These are phyloP conservation scores for Apamea epomidion DNA, from an alignment of 2,888 invertebrate species.

Conservation along the genomic window DNA sequence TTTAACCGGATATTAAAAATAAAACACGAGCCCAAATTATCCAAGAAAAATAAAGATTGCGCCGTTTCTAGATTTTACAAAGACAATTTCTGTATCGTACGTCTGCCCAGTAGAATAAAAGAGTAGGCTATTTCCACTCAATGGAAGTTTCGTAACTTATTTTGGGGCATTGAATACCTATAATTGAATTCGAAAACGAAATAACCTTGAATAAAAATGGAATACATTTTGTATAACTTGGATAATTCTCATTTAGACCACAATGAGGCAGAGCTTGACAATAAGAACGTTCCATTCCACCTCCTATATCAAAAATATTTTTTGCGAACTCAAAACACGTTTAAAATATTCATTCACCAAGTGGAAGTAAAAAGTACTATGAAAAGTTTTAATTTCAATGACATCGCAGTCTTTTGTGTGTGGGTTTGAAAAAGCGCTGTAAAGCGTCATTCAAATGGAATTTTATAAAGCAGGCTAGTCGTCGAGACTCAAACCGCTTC, in stretches of 20 bases:
- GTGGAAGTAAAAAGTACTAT: constrained; percentile 24
- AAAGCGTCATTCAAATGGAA: constrained; percentile 50
- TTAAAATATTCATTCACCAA: constrained; percentile 59
- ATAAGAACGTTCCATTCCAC: constrained; percentile 53
- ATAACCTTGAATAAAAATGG: constrained; percentile 29
- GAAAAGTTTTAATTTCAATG: constrained; percentile 57
- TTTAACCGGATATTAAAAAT: not conserved
- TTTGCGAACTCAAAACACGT: constrained; percentile 65
- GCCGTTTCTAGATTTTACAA: not conserved
- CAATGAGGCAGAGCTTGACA: constrained; percentile 45
- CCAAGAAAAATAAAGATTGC: not conserved
- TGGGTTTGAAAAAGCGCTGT: constrained; percentile 46
- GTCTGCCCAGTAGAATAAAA: constrained; percentile 5
- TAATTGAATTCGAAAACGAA: constrained; percentile 54
- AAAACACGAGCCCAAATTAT: not conserved
- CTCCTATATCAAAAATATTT: constrained; percentile 60
- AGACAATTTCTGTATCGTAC: not conserved
- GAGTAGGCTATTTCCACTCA: constrained; percentile 20
- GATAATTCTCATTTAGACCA: constrained; percentile 54
- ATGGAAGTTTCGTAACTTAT: constrained; percentile 19
- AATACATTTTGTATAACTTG: constrained; percentile 35
- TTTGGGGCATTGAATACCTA: constrained; percentile 20
- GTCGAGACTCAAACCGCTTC: constrained; percentile 45
- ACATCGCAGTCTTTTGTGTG: constrained; percentile 43
- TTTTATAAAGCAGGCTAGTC: constrained; percentile 59